Base-by-base conservation (phyloP, 2,113 vertebrate genomes). In the Brachypodius melanocephalos region DNA sequence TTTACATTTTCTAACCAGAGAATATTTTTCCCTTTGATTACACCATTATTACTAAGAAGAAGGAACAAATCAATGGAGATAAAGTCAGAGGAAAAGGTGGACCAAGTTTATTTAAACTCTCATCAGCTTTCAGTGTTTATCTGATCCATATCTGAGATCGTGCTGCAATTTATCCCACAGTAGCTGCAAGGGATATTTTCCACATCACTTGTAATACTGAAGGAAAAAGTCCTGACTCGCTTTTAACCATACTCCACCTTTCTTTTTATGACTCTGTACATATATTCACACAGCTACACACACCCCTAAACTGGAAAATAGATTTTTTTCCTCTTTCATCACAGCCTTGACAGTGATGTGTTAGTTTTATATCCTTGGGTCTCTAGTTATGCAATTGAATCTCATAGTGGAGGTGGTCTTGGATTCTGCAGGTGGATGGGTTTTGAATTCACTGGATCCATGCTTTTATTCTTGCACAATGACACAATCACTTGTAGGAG, bases 181-280 rank as follows among this genome's bases (percentile, higher is more conserved):
- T 78, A 92, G 73, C 73, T 89, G 68, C 45, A 71, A 90, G 68
- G 83, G 31, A 49, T 92, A 63, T 80, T 96, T 95, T 94, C 61
- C 69, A 87, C 69, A 40, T 81, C 69, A 66, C 17, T 71, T 49
- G 26, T 55, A 85, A 83, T 68, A 79, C 36, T 57, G 69, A 84
- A 86, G 68, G 49, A 77, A 90, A 88, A 95, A 88, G 72, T 77
- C 54, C 42, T 84, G 73, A 95, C 84, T 95, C 12, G 12, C 40
- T 86, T 83, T 92, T 57, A 81, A 69, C 34, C 26, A 62, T 38
- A 26, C 69, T 88, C 61, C 81, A 62, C 73, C 74, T 91, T 89
- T 74, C 42, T 62, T 73, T 85, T 92, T 38, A 66, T 84, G 62
- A 48, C 54, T 93, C 13, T 73, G 14, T 59, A 42, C 1, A 0